These are phyloP conservation scores for Solen grandis DNA, from an alignment of 1,140 invertebrate species.

Conservation along the genomic window DNA sequence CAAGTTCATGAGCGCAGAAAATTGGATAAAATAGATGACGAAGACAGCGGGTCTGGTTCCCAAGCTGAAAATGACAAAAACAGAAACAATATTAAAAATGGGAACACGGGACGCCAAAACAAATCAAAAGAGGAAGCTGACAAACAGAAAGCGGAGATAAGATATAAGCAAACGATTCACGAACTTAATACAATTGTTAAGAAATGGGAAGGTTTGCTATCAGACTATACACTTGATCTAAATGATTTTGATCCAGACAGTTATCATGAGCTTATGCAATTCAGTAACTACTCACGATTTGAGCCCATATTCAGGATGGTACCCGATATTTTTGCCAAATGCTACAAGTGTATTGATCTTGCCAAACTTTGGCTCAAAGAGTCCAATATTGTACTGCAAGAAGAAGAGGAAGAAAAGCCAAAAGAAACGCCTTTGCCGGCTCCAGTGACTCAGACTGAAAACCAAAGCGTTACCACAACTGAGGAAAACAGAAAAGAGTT, in stretches of 20 bases:
- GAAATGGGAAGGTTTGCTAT: slow-evolving; percentile 64
- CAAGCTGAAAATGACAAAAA: slow-evolving; percentile 31
- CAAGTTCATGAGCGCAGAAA: background rate
- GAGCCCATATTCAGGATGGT: slow-evolving; percentile 64
- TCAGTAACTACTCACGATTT: slow-evolving; percentile 50
- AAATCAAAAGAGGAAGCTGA: background rate
- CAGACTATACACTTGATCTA: slow-evolving; percentile 57
- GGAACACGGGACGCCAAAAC: background rate
- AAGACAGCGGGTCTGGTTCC: slow-evolving; percentile 46
- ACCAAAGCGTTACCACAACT: background rate
- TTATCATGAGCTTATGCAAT: slow-evolving; percentile 64
- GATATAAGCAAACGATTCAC: slow-evolving; percentile 47
- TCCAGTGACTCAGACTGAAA: background rate
- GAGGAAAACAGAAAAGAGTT: slow-evolving; percentile 36
- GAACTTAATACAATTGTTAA: slow-evolving; percentile 50
- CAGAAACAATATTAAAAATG: slow-evolving; percentile 4
- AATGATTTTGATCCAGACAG: slow-evolving; percentile 69
- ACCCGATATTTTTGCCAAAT: slow-evolving; percentile 71
- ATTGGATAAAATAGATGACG: slow-evolving; percentile 8
- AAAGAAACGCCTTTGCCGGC: background rate
- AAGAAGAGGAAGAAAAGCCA: slow-evolving; percentile 32
- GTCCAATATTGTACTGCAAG: slow-evolving; percentile 62
- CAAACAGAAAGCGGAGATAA: slow-evolving; percentile 21
- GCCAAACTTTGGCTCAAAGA: slow-evolving; percentile 67
- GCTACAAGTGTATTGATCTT: slow-evolving; percentile 69